These are phyloP conservation scores for Heliconius sara DNA, from an alignment of 2,888 invertebrate genomes.

Conservation along the genomic window DNA sequence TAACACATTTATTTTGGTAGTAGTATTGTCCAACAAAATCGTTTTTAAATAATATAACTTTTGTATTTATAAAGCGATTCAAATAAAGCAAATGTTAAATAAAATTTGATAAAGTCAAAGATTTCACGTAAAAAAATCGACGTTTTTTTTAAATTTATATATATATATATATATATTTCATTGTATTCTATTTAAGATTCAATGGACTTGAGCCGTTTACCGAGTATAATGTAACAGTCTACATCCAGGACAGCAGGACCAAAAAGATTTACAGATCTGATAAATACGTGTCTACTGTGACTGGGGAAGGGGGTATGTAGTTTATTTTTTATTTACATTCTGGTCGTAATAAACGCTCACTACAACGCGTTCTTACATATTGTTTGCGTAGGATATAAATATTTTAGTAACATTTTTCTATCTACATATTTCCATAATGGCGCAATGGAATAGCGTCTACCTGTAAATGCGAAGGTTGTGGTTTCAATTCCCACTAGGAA, in stretches of 20 bases:
- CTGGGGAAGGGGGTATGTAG: conserved; percentile 85
- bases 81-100: too few relatives aligned
- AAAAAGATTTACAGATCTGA: conserved; percentile 86
- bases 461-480: background rate
- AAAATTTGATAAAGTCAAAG: too few relatives aligned
- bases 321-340: background rate
- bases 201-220: conserved; percentile 87
- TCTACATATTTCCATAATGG: background rate
- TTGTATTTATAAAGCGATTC: too few relatives aligned
- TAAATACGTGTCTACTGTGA: conserved; percentile 85
- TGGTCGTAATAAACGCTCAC: background rate
- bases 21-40: too few relatives aligned
- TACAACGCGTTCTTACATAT: background rate
- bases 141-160: background rate
- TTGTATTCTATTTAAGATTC: conserved; percentile 74
- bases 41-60: too few relatives aligned
- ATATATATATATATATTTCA: background rate
- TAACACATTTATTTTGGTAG: too few relatives aligned
- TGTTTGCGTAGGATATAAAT: background rate
- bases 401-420: background rate
- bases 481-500: background rate
- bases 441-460: background rate
- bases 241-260: conserved; percentile 85
- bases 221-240: conserved; percentile 91
- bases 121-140: too few relatives aligned